phyloP scores from a whole-genome alignment of 1,140 invertebrate genomes.

The Bacillus rossius region DNA sequence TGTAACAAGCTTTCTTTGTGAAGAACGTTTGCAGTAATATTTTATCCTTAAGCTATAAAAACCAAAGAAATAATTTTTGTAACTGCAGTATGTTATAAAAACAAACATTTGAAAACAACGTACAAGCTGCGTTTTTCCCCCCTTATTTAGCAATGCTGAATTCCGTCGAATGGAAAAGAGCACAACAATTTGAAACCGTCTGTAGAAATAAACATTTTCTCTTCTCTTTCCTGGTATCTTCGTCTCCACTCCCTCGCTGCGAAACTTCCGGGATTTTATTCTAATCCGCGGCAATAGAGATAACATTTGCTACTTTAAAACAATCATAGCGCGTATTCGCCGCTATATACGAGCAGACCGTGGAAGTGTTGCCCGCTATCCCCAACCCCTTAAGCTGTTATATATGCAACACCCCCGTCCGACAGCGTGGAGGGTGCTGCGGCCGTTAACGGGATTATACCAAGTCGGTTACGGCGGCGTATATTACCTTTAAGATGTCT shows the following conservation, averaged over 20 bases:
- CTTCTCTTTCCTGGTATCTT: no score
- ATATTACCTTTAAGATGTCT: slow-evolving; percentile 11
- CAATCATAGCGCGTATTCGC: slow-evolving; percentile 4
- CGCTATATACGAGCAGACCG: neutral
- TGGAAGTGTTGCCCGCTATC: neutral
- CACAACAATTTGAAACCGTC: no score
- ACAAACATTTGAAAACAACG: no score
- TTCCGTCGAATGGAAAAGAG: no score
- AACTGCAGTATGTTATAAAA: no score
- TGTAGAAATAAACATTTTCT: no score
- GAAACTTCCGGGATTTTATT: slow-evolving; percentile 13
- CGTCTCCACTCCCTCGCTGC: neutral
- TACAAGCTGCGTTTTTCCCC: no score
- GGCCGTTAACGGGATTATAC: slow-evolving; percentile 12
- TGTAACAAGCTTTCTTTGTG: no score
- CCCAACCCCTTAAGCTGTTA: neutral
- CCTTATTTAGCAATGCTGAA: no score
- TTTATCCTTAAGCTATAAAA: no score
- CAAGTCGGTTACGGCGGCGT: slow-evolving; percentile 8
- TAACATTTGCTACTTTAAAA: slow-evolving; percentile 14
- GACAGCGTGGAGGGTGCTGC: neutral
- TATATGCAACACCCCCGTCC: neutral
- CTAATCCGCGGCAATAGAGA: slow-evolving; percentile 14
- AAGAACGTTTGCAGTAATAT: no score
- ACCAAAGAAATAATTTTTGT: no score